A percentile compares a stretch with the other conserved stretches of the same genome.
Evolutionary conservation across 2,113 vertebrate species (phyloP).

Genomic region (Amia ocellicauda): DNA sequence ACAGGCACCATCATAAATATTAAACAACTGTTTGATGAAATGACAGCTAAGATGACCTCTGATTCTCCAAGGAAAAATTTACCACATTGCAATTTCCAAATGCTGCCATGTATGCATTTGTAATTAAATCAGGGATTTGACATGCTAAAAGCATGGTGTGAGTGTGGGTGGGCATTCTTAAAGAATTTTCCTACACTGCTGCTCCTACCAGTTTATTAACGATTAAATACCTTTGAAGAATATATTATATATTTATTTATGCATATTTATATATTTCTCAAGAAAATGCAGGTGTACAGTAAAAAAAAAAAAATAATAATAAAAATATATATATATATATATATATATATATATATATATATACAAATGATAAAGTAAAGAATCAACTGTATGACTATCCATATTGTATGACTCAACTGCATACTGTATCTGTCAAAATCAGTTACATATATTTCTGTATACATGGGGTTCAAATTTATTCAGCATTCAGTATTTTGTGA

Average conservation of each 20-base stretch:
- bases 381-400: too few species aligned
- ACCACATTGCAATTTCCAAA: not conserved
- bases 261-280: not conserved
- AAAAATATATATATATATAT: too few species aligned
- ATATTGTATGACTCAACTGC: too few species aligned
- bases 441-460: too few species aligned
- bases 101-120: not conserved
- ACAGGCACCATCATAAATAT: conserved; percentile 1
- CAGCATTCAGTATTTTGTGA: too few species aligned
- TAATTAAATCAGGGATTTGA: conserved; percentile 6
- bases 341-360: too few species aligned
- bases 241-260: not conserved
- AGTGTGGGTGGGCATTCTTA: not conserved
- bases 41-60: conserved; percentile 4
- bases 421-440: too few species aligned
- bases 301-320: too few species aligned
- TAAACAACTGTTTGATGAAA: conserved; percentile 13
- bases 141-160: not conserved
- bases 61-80: conserved; percentile 8
- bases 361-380: too few species aligned
- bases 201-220: not conserved
- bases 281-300: too few species aligned
- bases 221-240: not conserved
- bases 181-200: not conserved
- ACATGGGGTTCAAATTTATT: too few species aligned